Percentiles rank a stretch among this genome's conserved stretches.
Conservation (phyloP, 2,797 vertebrate genomes). For the Typhlichthys subterraneus region DNA sequence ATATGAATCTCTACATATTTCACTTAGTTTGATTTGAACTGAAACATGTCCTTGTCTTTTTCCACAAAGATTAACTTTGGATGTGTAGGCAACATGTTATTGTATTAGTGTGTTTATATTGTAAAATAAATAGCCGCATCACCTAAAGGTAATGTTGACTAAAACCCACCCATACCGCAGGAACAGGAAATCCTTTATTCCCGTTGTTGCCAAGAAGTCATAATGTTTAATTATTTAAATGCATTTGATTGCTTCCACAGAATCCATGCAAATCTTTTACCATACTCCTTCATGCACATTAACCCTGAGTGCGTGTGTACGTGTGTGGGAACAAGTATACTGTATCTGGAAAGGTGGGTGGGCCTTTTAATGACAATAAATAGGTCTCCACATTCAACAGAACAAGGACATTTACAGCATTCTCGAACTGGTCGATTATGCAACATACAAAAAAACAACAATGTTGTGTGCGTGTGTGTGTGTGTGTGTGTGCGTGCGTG, state of each 20-base stretch:
- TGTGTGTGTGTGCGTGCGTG: conserved; percentile 9
- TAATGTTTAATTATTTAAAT: no score
- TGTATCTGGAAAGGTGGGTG: background rate
- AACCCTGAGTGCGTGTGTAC: background rate
- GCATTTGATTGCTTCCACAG: no score
- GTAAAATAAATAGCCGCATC: no score
- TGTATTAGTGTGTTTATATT: background rate
- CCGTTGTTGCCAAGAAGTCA: no score
- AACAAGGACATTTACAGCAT: conserved; percentile 68
- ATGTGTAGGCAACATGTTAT: background rate
- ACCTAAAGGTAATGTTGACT: no score
- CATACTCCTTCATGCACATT: background rate
- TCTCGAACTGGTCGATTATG: conserved; percentile 45
- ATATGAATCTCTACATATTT: no score
- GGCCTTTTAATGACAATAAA: background rate
- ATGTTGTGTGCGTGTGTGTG: conserved; percentile 10
- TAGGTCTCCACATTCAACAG: conserved; percentile 17
- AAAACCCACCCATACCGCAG: no score
- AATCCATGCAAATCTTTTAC: no score
- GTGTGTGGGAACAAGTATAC: background rate
- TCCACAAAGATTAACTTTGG: background rate
- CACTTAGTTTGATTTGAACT: no score
- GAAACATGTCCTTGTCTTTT: no score
- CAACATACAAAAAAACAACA: conserved; percentile 30
- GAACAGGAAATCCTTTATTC: no score